Percentiles rank a stretch among this genome's conserved stretches.
Conservation (phyloP, 1,140 invertebrate species). For the Sinella curviseta region DNA sequence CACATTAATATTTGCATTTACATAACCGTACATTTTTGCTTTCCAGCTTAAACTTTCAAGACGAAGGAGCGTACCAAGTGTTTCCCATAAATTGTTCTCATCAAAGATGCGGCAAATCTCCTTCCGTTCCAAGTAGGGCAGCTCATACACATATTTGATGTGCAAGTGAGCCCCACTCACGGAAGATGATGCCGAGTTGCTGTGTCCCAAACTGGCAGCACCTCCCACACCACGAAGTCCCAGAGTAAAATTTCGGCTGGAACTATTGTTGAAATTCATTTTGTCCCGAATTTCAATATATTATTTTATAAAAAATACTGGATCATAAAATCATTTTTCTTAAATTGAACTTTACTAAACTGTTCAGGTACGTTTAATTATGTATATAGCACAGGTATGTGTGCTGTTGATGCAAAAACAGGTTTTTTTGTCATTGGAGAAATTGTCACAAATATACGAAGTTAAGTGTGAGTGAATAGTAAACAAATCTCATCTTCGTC, state of each 20-base stretch:
- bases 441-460: no score
- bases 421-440: no score
- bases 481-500: no score
- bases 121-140: conserved; percentile 68
- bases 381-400: no score
- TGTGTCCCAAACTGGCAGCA: not conserved
- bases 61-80: conserved; percentile 59
- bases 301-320: not conserved
- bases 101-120: conserved; percentile 76
- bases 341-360: no score
- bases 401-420: no score
- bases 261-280: conserved; percentile 11
- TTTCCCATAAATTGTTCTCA: conserved; percentile 74
- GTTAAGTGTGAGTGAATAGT: no score
- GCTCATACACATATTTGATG: conserved; percentile 67
- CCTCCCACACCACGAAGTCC: not conserved
- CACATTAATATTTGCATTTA: not conserved
- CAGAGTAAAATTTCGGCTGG: conserved; percentile 1
- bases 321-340: no score
- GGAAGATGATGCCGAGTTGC: not conserved
- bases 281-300: not conserved
- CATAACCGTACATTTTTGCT: not conserved
- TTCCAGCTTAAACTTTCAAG: not conserved
- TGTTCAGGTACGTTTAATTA: no score
- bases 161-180: not conserved